Evolutionary conservation across 2,888 invertebrate species (phyloP).

Genomic region (Ashinkailepas kermadecensis): DNA sequence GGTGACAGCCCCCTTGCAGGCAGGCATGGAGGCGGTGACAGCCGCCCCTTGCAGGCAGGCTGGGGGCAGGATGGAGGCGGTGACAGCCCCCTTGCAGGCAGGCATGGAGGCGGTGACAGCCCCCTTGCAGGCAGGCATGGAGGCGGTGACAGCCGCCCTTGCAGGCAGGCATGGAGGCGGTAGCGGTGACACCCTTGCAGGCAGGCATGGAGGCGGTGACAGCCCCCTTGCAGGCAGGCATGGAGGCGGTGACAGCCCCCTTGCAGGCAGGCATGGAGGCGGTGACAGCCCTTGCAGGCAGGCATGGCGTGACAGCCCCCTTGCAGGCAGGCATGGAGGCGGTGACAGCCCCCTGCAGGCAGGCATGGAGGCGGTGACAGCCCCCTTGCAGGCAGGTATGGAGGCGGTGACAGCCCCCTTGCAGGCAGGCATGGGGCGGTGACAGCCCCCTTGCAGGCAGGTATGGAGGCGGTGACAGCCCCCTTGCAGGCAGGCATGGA

Average conservation of each 20-base stretch:
- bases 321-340: neutral
- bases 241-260: neutral
- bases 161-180: neutral
- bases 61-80: no score
- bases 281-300: neutral
- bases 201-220: neutral
- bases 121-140: slow-evolving; percentile 8
- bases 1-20: neutral
- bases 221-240: slow-evolving; percentile 19
- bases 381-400: slow-evolving; percentile 4
- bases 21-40: neutral
- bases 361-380: neutral
- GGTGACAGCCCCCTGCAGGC: neutral
- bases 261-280: neutral
- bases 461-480: neutral
- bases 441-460: neutral
- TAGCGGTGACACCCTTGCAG: neutral
- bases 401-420: neutral
- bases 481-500: slow-evolving; percentile 5
- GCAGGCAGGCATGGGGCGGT: neutral
- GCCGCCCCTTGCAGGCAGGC: slow-evolving; percentile 22
- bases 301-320: neutral
- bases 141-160: neutral
- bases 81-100: neutral
- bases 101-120: neutral